Conservation (phyloP, 2,888 invertebrate species). For the Schrankia costaestrigalis region DNA sequence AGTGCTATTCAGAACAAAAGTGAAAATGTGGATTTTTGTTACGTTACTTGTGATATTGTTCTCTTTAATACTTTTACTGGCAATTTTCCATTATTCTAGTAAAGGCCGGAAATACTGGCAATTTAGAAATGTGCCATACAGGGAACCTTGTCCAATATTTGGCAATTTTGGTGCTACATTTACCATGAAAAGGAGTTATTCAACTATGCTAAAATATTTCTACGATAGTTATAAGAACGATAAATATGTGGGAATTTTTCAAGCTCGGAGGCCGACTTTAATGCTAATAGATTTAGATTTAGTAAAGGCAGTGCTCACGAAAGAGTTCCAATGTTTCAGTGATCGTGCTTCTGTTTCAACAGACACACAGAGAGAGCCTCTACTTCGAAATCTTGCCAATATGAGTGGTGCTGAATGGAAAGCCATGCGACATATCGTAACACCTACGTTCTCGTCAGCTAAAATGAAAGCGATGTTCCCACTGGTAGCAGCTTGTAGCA, state of each 20-base stretch:
- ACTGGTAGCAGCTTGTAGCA: constrained; percentile 63
- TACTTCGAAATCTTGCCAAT: constrained; percentile 68
- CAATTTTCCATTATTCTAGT: constrained; percentile 60
- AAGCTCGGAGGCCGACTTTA: constrained; percentile 68
- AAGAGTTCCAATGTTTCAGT: constrained; percentile 60
- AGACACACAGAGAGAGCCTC: constrained; percentile 67
- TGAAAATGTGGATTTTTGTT: constrained; percentile 53
- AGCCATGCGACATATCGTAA: constrained; percentile 68
- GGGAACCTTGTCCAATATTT: constrained; percentile 72
- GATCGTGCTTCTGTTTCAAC: constrained; percentile 67
- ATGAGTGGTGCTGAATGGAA: constrained; percentile 76
- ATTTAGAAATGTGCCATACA: constrained; percentile 62
- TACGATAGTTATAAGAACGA: constrained; percentile 57
- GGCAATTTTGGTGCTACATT: constrained; percentile 74
- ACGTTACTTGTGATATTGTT: constrained; percentile 50
- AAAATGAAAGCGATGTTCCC: constrained; percentile 78
- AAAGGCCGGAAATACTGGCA: constrained; percentile 71
- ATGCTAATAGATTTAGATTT: constrained; percentile 66
- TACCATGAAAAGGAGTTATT: constrained; percentile 63
- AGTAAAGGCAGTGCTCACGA: constrained; percentile 60
- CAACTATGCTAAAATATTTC: constrained; percentile 61
- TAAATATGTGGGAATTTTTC: constrained; percentile 69
- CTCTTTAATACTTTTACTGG: constrained; percentile 46
- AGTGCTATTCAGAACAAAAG: constrained; percentile 29
- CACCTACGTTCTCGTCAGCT: constrained; percentile 72